Conservation (phyloP, 2,113 vertebrate species). For the Dermatemys mawii region DNA sequence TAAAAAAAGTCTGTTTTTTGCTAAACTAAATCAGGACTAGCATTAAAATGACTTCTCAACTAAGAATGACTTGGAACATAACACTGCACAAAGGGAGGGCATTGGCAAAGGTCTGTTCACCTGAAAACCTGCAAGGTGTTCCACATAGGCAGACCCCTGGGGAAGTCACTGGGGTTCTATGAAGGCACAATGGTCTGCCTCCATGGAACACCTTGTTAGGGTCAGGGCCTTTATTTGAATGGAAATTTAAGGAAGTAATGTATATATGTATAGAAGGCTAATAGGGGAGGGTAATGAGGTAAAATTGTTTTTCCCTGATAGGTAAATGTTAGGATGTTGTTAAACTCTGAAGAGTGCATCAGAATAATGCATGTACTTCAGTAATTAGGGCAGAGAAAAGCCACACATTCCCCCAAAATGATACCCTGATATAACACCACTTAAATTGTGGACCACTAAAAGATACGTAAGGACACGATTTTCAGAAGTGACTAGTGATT, state of each 20-base stretch:
- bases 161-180: not conserved
- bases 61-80: not conserved
- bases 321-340: not conserved
- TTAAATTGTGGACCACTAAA: not conserved
- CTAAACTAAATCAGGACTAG: not conserved
- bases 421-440: not conserved
- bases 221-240: not conserved
- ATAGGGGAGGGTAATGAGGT: not conserved
- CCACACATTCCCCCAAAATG: not conserved
- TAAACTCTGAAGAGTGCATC: not conserved
- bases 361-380: not conserved
- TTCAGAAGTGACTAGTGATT: not conserved
- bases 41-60: not conserved
- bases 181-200: not conserved
- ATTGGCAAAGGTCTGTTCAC: not conserved
- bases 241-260: not conserved
- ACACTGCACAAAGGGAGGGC: not conserved
- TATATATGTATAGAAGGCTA: not conserved
- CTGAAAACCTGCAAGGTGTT: not conserved
- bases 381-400: not conserved
- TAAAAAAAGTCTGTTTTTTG: not conserved
- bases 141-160: not conserved
- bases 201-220: not conserved
- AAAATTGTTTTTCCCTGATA: not conserved
- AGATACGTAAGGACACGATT: not conserved